phyloP scores from a whole-genome alignment of 1,140 invertebrate genomes.

The Aleiodes sp. region DNA sequence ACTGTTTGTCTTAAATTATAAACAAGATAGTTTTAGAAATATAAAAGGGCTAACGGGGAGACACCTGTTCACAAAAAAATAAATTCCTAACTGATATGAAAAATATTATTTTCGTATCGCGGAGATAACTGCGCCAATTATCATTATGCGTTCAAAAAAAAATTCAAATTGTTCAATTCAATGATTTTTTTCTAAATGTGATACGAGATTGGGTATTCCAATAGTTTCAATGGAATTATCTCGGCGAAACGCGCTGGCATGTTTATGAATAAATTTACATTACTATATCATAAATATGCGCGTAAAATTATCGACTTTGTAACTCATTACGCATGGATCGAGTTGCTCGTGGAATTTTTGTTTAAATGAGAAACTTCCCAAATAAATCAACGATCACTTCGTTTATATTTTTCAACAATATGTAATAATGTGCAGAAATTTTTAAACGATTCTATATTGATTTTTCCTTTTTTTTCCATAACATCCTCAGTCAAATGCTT shows the following conservation, averaged over 20 bases:
- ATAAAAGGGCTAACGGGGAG: too few relatives aligned
- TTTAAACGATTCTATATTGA: background rate
- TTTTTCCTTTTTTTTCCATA: too few relatives aligned
- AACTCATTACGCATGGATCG: background rate
- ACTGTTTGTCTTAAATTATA: too few relatives aligned
- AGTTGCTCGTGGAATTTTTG: background rate
- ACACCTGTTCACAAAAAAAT: too few relatives aligned
- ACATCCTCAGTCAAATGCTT: background rate
- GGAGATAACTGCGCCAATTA: too few relatives aligned
- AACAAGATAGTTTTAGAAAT: too few relatives aligned
- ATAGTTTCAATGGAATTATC: background rate
- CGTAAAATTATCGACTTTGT: too few relatives aligned
- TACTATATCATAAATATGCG: too few relatives aligned
- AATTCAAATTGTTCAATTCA: too few relatives aligned
- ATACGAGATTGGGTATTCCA: background rate
- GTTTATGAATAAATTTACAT: constrained; percentile 4
- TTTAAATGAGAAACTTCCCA: background rate
- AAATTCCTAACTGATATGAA: too few relatives aligned
- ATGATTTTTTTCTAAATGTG: constrained; percentile 3
- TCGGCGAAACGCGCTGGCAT: background rate
- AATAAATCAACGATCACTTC: background rate
- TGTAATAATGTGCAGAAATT: background rate
- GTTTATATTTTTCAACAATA: background rate
- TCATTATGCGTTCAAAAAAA: too few relatives aligned
- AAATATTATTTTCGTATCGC: too few relatives aligned